phyloP scores from a whole-genome alignment of 2,113 vertebrate species.

The Zosterops pallidus region DNA sequence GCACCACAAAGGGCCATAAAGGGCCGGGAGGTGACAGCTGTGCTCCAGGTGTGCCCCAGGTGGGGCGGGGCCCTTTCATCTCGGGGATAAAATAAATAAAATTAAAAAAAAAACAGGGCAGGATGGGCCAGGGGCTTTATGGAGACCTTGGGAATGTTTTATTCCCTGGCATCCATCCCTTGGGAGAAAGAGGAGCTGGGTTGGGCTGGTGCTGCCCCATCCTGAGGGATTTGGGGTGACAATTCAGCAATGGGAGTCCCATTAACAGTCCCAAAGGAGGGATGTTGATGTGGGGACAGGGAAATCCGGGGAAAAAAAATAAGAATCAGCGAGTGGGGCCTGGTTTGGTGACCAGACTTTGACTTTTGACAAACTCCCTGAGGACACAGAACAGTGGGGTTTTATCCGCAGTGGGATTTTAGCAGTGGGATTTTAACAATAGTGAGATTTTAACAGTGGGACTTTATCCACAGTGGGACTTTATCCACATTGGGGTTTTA shows the following conservation, averaged over 20 bases:
- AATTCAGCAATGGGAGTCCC: fast-evolving
- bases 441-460: too few relatives aligned
- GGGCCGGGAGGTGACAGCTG: background rate
- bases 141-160: background rate
- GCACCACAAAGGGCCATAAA: conserved; percentile 11
- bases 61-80: background rate
- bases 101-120: too few relatives aligned
- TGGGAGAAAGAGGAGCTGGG: background rate
- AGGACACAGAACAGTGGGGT: fast-evolving
- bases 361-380: background rate
- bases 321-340: background rate
- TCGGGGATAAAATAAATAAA: background rate
- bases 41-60: background rate
- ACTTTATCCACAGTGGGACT: too few relatives aligned
- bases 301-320: background rate
- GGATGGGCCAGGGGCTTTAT: fast-evolving
- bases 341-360: fast-evolving
- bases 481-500: too few relatives aligned
- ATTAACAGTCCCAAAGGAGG: fast-evolving
- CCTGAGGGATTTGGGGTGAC: background rate
- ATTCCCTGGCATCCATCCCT: background rate
- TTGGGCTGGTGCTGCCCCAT: background rate
- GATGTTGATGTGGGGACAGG: background rate
- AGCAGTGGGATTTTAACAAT: too few relatives aligned
- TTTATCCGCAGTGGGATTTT: too few relatives aligned